These are phyloP conservation scores for Climacteris rufus DNA, from an alignment of 2,113 vertebrate species.

Conservation along the genomic window DNA sequence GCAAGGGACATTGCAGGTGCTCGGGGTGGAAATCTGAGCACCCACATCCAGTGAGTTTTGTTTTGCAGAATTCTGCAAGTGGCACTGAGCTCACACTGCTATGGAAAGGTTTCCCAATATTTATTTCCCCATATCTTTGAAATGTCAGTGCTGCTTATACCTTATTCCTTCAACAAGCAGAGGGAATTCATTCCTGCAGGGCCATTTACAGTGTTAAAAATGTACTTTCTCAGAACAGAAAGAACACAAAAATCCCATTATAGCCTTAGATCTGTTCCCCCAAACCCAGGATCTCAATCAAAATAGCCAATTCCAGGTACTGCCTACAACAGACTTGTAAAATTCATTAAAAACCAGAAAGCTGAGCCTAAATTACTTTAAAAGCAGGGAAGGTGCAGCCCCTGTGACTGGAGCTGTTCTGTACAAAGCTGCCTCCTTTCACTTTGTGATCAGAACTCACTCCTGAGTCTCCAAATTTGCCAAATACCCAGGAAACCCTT, in stretches of 20 bases:
- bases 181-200: neutral
- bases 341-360: neutral
- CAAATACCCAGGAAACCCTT: neutral
- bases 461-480: neutral
- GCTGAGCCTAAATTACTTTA: neutral
- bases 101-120: neutral
- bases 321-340: neutral
- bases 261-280: neutral
- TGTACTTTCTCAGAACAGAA: neutral
- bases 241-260: neutral
- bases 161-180: neutral
- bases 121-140: neutral
- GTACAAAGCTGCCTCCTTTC: neutral
- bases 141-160: neutral
- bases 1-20: neutral
- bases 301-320: neutral
- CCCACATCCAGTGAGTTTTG: neutral
- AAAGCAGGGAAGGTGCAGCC: neutral
- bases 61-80: neutral
- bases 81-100: neutral
- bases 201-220: neutral
- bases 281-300: neutral
- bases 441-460: neutral
- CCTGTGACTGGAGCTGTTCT: neutral
- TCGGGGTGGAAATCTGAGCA: neutral